Base-by-base conservation (phyloP, 2,113 vertebrate genomes). In the Leptosomus discolor region DNA sequence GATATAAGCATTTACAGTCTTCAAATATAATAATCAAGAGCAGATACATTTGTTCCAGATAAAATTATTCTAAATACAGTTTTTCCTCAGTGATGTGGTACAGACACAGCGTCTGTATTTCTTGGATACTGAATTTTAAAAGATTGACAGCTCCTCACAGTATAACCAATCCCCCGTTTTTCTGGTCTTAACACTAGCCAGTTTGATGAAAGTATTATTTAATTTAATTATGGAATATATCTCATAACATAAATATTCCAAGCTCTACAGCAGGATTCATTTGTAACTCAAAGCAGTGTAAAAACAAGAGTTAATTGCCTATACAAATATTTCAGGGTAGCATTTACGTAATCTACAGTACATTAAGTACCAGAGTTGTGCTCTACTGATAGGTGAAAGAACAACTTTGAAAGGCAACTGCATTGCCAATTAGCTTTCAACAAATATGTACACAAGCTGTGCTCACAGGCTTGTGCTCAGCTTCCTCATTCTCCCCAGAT, bases 381-480 rank as follows among this genome's bases (percentile, higher is more conserved):
- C 96, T 95, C 78, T 89, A 82, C 95, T 96, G 96, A 97, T 97
- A 98, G 97, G 97, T 93, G 95, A 97, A 96, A 97, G 97, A 97
- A 97, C 97, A 97, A 92, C 92, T 95, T 70, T 95, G 96, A 97
- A 98, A 97, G 94, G 97, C 92, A 85, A 96, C 93, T 95, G 92
- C 39, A 17, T 94, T 97, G 97, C 97, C 97, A 98, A 97, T 97
- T 97, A 97, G 94, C 97, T 97, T 97, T 97, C 97, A 96, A 97
- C 97, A 97, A 97, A 98, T 97, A 98, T 97, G 97, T 97, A 97
- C 97, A 96, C 95, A 97, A 97, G 97, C 96, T 96, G 96, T 92
- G 91, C 88, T 96, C 17, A 6, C 85, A 96, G 93, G 48, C 85
- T 94, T 80, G 89, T 18, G 64, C 84, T 97, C 85, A 54, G 89